These are phyloP conservation scores for Ctenoplectra terminalis DNA, from an alignment of 1,140 invertebrate species.

Conservation along the genomic window DNA sequence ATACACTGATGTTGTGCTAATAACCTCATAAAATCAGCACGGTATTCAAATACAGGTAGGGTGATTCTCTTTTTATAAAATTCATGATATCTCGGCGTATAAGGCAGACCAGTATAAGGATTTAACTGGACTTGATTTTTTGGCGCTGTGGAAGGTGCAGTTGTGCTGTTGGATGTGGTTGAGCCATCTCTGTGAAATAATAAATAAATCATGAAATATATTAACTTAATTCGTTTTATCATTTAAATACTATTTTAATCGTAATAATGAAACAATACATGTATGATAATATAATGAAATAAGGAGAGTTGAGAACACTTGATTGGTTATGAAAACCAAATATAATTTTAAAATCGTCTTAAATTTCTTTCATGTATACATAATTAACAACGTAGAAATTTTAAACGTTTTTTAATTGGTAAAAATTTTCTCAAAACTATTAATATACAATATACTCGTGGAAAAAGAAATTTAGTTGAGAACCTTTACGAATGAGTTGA, in stretches of 20 bases:
- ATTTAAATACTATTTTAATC: neutral
- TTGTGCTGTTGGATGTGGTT: conserved; percentile 74
- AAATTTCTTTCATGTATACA: neutral
- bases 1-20: conserved; percentile 95
- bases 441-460: neutral
- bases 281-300: neutral
- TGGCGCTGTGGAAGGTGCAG: conserved; percentile 76
- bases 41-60: conserved; percentile 99
- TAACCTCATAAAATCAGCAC: conserved; percentile 96
- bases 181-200: conserved; percentile 71
- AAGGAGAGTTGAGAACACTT: conserved; percentile 32
- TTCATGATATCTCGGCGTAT: conserved; percentile 92
- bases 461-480: conserved; percentile 31
- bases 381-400: neutral
- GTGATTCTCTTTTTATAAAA: conserved; percentile 94
- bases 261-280: neutral
- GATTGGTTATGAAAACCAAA: neutral
- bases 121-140: conserved; percentile 86
- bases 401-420: neutral
- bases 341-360: neutral
- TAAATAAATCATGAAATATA: neutral
- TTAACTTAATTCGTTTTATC: neutral
- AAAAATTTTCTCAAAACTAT: neutral
- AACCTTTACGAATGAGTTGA: conserved; percentile 54
- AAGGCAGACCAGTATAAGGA: conserved; percentile 89